phyloP scores from a whole-genome alignment of 2,113 vertebrate species.

The Riparia riparia region DNA sequence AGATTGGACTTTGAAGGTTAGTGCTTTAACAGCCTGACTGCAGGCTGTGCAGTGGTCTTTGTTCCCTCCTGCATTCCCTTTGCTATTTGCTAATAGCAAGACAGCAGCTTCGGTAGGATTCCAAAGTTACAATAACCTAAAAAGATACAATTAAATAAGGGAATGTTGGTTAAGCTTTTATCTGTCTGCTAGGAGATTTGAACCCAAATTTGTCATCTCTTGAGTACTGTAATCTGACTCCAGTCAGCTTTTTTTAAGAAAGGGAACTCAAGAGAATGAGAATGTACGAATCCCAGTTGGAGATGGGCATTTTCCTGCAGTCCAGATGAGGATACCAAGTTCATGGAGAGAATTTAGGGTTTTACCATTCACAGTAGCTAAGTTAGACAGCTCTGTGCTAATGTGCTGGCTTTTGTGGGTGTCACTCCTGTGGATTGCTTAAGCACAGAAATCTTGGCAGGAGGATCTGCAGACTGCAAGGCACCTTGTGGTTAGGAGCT shows the following conservation, averaged over 20 bases:
- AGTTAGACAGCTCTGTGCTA: not conserved
- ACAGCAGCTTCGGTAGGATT: not conserved
- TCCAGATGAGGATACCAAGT: not conserved
- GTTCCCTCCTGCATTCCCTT: not conserved
- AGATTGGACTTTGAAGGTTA: not conserved
- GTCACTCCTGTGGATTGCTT: slow-evolving; percentile 36
- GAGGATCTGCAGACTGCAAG: slow-evolving; percentile 22
- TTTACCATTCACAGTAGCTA: not conserved
- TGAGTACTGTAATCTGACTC: not conserved
- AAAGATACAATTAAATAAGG: not conserved
- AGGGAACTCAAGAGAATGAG: not conserved
- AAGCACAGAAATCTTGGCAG: slow-evolving; percentile 31
- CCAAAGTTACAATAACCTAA: not conserved
- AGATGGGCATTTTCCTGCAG: not conserved
- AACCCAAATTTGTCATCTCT: not conserved
- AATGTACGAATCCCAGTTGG: not conserved
- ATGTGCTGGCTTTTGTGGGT: slow-evolving; percentile 32
- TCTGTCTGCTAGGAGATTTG: not conserved
- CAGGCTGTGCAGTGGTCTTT: not conserved
- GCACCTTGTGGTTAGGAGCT: slow-evolving; percentile 30
- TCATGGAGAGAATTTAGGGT: not conserved
- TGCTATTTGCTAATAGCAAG: not conserved
- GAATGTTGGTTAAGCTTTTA: not conserved
- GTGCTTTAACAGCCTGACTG: not conserved
- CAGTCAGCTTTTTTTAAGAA: not conserved